Conservation (phyloP, 2,113 vertebrate genomes). For the Neodon shergylaensis region DNA sequence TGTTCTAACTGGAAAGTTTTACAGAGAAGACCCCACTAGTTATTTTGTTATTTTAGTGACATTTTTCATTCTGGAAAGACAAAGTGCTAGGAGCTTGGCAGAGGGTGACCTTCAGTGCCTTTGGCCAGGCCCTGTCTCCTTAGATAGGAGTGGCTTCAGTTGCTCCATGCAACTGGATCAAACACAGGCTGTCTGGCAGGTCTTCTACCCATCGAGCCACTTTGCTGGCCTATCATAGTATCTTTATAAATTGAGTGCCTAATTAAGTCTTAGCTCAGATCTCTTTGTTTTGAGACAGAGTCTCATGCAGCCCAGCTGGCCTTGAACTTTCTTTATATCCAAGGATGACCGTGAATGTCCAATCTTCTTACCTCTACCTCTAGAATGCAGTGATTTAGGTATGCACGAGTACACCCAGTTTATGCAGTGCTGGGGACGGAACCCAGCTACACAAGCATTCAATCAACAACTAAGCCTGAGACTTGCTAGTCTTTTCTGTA, state of each 20-base stretch:
- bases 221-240: background rate
- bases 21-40: background rate
- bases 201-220: background rate
- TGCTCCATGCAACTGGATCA: background rate
- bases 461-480: background rate
- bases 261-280: background rate
- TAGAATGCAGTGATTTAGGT: background rate
- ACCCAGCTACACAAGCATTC: background rate
- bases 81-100: background rate
- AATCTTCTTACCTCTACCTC: too few species aligned
- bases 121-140: background rate
- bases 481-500: slow-evolving; percentile 22
- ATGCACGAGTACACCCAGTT: background rate
- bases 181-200: background rate
- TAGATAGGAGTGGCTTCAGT: background rate
- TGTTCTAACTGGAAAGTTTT: background rate
- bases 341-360: background rate
- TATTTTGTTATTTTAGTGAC: background rate
- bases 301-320: background rate
- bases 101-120: background rate
- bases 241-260: background rate
- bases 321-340: background rate
- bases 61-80: background rate
- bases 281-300: background rate
- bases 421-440: background rate